These are phyloP conservation scores for Ptychochromis oligacanthus DNA, from an alignment of 2,113 vertebrate species.

Conservation along the genomic window DNA sequence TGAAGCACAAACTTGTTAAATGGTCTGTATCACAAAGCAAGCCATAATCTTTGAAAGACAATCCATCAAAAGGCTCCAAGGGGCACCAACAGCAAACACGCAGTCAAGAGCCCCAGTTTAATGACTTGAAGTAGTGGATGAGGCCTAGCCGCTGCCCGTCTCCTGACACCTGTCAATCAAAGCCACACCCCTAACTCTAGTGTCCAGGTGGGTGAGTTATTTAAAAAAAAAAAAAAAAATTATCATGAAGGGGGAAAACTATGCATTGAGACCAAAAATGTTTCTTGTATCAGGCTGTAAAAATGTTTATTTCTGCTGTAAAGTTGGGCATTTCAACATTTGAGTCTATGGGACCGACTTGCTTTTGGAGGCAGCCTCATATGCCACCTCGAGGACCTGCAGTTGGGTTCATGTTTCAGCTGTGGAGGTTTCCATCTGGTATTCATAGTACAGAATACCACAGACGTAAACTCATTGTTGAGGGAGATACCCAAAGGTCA, in stretches of 20 bases:
- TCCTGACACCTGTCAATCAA: too few relatives aligned
- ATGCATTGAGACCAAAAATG: too few relatives aligned
- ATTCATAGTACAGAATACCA: neutral
- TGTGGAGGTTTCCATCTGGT: too few relatives aligned
- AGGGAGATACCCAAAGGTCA: neutral
- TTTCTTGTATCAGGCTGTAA: too few relatives aligned
- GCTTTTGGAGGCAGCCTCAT: neutral
- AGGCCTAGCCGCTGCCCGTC: too few relatives aligned
- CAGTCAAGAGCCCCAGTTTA: neutral
- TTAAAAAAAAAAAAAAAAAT: neutral
- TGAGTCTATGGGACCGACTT: neutral
- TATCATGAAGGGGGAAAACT: neutral
- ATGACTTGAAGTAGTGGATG: neutral
- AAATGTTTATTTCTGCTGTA: too few relatives aligned
- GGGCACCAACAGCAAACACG: neutral
- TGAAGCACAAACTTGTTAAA: too few relatives aligned
- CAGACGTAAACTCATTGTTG: neutral
- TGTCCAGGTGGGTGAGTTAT: neutral
- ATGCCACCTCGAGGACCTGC: too few relatives aligned
- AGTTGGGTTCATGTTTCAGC: too few relatives aligned
- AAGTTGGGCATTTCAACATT: too few relatives aligned
- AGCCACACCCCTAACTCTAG: neutral
- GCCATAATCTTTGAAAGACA: rapidly evolving
- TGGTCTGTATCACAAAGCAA: neutral
- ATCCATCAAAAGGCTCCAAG: rapidly evolving